Evolutionary conservation across 1,140 invertebrate genomes (phyloP), one percentile per base, ranked within the genome.

Genomic region (Adoxophyes honmai): DNA sequence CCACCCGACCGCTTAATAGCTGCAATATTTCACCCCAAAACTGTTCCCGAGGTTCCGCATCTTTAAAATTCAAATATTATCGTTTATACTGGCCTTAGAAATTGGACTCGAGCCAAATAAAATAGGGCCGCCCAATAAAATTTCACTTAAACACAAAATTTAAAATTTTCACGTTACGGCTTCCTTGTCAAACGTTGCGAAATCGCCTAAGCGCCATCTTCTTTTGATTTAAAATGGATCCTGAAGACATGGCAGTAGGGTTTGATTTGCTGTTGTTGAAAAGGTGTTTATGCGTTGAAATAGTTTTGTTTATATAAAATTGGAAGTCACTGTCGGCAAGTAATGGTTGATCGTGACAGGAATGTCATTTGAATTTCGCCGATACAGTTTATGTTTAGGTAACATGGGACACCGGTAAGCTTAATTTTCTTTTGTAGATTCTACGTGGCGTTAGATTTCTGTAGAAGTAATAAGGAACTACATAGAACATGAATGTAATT

Each of bases 61-160:
- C 42, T 48, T 48, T 48, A 48, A 48, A 48, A 48, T 48, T 48
- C 42, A 11, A 48, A 48, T 48, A 48, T 48, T 48, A 48, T 48
- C 42, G 42, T 18, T 48, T 33, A 33, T 16, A 48, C 16, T 18
- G 11, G 42, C 18, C 42, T 48, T 48, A 48, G 42, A 13, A 48
- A 48, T 79, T 80, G 73, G 73, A 71, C 68, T 48, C 66, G 52
- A 52, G 57, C 74, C 77, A 82, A 77, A 77, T 78, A 77, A 83
- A 81, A 77, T 75, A 77, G 66, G 69, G 63, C 70, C 66, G 67
- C 72, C 72, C 72, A 79, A 86, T 82, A 81, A 86, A 86, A 84
- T 78, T 79, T 86, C 80, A 86, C 82, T 86, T 86, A 84, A 81
- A 84, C 73, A 84, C 70, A 66, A 86, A 86, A 84, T 86, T 86